These are phyloP conservation scores for Eolophus roseicapilla DNA, from an alignment of 2,113 vertebrate genomes.

Conservation along the genomic window DNA sequence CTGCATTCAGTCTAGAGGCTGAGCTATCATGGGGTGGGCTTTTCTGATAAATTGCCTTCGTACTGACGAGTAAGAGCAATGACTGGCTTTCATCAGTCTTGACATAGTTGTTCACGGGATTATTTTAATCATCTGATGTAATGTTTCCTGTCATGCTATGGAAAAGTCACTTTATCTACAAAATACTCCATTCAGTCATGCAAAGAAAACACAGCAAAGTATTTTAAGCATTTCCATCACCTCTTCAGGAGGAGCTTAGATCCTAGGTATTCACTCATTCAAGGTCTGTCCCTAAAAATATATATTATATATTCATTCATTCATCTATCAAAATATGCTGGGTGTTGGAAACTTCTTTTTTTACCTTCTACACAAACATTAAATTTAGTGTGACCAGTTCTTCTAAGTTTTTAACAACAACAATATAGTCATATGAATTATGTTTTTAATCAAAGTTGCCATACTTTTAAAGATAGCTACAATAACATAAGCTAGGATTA, in stretches of 20 bases:
- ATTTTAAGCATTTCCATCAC: conserved; percentile 17
- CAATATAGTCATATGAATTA: background rate
- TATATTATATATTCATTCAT: background rate
- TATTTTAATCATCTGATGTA: conserved; percentile 29
- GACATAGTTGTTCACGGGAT: conserved; percentile 8
- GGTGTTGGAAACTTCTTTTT: background rate
- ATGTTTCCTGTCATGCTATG: conserved; percentile 16
- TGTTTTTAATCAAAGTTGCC: background rate
- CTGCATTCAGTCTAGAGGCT: background rate
- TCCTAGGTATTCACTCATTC: background rate
- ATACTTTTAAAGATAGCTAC: background rate
- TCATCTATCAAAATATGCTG: background rate
- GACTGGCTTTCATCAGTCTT: conserved; percentile 20
- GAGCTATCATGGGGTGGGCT: background rate
- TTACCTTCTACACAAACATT: background rate
- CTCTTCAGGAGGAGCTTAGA: background rate
- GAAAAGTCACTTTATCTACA: conserved; percentile 6
- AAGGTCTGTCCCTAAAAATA: background rate
- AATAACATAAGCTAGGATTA: background rate
- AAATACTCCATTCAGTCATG: background rate
- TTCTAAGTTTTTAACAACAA: background rate
- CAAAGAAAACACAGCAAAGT: conserved; percentile 18
- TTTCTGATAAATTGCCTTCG: background rate
- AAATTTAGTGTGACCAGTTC: background rate
- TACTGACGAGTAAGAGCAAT: background rate